phyloP scores from a whole-genome alignment of 2,113 vertebrate genomes.

The Alexandromys fortis region DNA sequence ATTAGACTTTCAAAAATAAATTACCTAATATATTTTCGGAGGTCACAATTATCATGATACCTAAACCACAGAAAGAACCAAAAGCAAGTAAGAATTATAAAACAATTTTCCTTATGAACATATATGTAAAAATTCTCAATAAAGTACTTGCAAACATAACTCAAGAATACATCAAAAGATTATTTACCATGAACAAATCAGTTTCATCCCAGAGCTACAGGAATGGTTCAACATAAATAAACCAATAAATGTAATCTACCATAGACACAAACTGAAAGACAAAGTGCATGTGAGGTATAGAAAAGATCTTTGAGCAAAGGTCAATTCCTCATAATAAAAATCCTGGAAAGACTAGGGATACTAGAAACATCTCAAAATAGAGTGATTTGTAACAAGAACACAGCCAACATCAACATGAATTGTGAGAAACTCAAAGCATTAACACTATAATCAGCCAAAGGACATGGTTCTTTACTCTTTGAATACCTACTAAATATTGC shows the following conservation, averaged over 20 bases:
- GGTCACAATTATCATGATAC: too few relatives aligned
- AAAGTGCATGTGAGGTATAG: background rate
- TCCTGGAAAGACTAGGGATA: background rate
- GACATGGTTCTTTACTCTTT: background rate
- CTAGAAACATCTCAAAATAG: background rate
- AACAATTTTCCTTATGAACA: background rate
- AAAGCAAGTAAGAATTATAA: background rate
- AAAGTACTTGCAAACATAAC: background rate
- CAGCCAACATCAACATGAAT: background rate
- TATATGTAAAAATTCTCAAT: background rate
- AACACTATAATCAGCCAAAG: background rate
- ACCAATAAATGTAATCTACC: background rate
- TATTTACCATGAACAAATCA: background rate
- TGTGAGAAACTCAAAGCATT: background rate
- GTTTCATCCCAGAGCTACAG: background rate
- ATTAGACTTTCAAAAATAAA: background rate
- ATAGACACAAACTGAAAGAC: background rate
- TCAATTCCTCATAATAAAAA: background rate
- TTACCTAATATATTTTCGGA: background rate
- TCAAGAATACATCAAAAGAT: background rate
- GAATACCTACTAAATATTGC: background rate
- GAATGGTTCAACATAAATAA: background rate
- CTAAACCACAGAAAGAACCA: background rate
- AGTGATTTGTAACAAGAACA: background rate
- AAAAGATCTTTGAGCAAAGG: too few relatives aligned